phyloP scores from a whole-genome alignment of 2,797 vertebrate genomes.

The Sorex maritimensis region DNA sequence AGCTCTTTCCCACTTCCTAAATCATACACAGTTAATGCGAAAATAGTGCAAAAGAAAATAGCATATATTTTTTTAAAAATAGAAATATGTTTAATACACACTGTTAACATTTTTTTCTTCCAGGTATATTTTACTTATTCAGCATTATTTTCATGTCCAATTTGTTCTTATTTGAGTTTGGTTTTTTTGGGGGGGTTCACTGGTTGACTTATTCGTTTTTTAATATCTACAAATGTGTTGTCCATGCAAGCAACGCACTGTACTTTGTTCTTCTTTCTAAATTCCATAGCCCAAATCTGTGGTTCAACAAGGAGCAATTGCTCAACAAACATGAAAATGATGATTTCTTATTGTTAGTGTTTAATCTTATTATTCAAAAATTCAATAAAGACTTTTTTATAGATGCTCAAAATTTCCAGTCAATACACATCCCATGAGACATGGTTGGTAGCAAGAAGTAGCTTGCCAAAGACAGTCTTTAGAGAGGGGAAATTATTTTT shows the following conservation, averaged over 20 bases:
- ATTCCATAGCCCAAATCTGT: conserved; percentile 68
- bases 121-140: conserved; percentile 20
- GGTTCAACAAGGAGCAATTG: conserved; percentile 65
- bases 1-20: background rate
- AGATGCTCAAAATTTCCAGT: conserved; percentile 80
- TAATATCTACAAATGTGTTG: conserved; percentile 19
- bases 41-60: background rate
- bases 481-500: conserved; percentile 67
- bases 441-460: conserved; percentile 62
- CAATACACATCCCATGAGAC: conserved; percentile 72
- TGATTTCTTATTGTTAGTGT: conserved; percentile 69
- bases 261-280: conserved; percentile 60
- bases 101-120: background rate
- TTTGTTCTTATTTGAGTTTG: conserved; percentile 40
- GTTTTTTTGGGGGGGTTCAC: background rate
- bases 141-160: conserved; percentile 53
- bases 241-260: conserved; percentile 19
- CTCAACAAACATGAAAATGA: conserved; percentile 79
- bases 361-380: conserved; percentile 81
- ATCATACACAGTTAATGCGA: conserved; percentile 12
- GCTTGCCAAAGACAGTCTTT: conserved; percentile 58
- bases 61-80: background rate
- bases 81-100: conserved; percentile 9
- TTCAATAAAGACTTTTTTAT: conserved; percentile 79
- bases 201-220: conserved; percentile 17